Evolutionary conservation across 2,113 vertebrate species (phyloP).

Genomic region (Aptenodytes forsteri): DNA sequence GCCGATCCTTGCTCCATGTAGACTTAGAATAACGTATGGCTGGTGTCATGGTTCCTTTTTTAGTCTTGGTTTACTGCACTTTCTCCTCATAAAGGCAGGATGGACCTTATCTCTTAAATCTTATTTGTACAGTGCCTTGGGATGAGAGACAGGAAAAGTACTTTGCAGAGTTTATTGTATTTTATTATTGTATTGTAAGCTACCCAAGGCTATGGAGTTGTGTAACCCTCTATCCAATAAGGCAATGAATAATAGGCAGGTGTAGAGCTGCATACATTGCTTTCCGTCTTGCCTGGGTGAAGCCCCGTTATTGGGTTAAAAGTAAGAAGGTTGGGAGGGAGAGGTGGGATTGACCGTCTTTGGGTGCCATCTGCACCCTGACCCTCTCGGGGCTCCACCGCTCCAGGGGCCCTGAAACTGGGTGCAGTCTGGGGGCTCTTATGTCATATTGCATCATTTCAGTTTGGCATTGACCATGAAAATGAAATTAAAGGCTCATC

Average conservation of each 20-base stretch:
- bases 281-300: fast-evolving
- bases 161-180: constrained; percentile 12
- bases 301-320: not conserved
- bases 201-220: not conserved
- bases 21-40: not conserved
- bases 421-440: fast-evolving
- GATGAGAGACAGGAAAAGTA: not conserved
- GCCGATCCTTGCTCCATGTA: not conserved
- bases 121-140: constrained; percentile 1
- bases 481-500: not conserved
- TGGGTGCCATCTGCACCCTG: not conserved
- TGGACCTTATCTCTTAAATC: constrained; percentile 11
- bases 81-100: not conserved
- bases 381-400: fast-evolving
- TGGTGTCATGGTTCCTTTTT: not conserved
- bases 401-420: fast-evolving
- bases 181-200: not conserved
- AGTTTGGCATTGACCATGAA: fast-evolving
- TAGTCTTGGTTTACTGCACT: not conserved
- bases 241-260: not conserved
- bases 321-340: fast-evolving
- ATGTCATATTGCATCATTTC: fast-evolving
- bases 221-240: not conserved
- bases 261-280: not conserved
- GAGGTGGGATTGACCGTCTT: not conserved